Evolutionary conservation across 35 echinoderm and acorn worm genomes (phyloP).

Genomic region (Heliocidaris tuberculata): DNA sequence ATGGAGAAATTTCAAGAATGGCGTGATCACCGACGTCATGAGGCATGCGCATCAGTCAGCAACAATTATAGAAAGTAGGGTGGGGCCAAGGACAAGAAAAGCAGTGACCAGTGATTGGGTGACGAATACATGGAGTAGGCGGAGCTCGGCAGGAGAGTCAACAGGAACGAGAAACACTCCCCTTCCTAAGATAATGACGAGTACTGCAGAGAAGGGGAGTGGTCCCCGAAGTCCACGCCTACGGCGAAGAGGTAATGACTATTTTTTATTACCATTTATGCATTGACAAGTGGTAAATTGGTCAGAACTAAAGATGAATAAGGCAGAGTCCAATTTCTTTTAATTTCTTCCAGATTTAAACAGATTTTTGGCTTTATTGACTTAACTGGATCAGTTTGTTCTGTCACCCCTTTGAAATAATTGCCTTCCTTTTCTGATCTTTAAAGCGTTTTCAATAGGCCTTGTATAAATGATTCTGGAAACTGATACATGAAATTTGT

Average conservation of each 20-base stretch:
- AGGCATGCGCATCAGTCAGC: slow-evolving; percentile 51
- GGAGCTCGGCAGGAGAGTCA: slow-evolving; percentile 6
- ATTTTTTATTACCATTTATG: too few species aligned
- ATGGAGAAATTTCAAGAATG: slow-evolving; percentile 94
- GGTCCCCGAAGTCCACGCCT: neutral
- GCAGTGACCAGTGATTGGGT: slow-evolving; percentile 25
- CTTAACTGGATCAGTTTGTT: too few species aligned
- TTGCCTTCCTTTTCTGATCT: too few species aligned
- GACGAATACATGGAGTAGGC: neutral
- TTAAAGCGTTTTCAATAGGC: neutral
- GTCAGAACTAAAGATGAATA: too few species aligned
- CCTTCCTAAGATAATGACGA: slow-evolving; percentile 36
- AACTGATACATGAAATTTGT: neutral
- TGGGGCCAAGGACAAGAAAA: neutral
- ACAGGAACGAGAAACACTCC: slow-evolving; percentile 33
- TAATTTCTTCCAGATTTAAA: too few species aligned
- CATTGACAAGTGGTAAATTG: too few species aligned
- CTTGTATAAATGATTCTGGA: neutral
- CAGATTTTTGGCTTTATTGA: too few species aligned
- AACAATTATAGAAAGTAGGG: slow-evolving; percentile 46
- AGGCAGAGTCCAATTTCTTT: too few species aligned
- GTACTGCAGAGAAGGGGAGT: neutral
- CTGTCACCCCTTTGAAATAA: too few species aligned
- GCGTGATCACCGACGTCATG: slow-evolving; percentile 60
- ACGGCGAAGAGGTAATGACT: slow-evolving; percentile 20